Conservation (phyloP, 2,113 vertebrate species). For the Eulemur rufifrons region DNA sequence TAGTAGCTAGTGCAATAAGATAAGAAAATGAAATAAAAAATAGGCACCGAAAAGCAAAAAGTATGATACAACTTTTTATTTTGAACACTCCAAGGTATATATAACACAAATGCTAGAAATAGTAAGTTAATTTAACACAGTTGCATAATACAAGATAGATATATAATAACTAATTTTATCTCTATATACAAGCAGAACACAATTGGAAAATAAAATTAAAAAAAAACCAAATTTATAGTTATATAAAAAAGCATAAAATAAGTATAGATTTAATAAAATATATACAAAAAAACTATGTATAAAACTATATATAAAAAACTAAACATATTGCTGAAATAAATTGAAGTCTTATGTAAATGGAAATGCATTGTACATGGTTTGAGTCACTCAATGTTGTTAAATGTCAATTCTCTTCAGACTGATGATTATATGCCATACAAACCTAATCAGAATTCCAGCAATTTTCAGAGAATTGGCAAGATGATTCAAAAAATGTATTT, state of each 20-base stretch:
- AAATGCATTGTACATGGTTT: background rate
- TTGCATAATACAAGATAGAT: background rate
- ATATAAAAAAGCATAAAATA: background rate
- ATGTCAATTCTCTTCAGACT: background rate
- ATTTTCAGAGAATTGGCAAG: background rate
- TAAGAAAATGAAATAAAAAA: background rate
- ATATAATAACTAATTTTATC: background rate
- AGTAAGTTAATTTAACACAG: background rate
- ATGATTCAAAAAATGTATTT: background rate
- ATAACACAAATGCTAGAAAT: background rate
- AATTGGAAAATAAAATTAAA: slow-evolving; percentile 6
- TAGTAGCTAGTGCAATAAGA: background rate
- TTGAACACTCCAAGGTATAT: background rate
- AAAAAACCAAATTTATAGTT: background rate
- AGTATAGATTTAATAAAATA: background rate
- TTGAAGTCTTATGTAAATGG: background rate
- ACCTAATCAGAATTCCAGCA: background rate
- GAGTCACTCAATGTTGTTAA: background rate
- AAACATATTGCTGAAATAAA: background rate
- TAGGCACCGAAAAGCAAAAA: background rate
- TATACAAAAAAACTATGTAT: background rate
- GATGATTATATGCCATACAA: background rate
- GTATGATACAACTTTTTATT: background rate
- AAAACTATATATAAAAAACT: background rate
- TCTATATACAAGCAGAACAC: background rate